Percentiles rank a stretch among this genome's conserved stretches.
phyloP scores from a whole-genome alignment of 2,797 vertebrate genomes.

The Danionella dracula region DNA sequence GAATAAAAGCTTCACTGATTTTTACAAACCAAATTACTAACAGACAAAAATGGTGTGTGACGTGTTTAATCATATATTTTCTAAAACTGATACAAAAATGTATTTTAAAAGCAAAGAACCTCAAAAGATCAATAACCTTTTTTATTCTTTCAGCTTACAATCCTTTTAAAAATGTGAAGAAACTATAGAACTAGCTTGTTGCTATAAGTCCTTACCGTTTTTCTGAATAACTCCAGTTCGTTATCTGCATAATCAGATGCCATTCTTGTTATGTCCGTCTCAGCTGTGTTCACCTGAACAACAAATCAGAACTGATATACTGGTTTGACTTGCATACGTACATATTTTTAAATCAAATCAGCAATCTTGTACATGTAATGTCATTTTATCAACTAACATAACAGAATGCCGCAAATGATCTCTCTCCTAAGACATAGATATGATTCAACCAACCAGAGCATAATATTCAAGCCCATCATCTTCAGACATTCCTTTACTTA shows the following conservation, averaged over 20 bases:
- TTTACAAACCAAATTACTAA: too few relatives aligned
- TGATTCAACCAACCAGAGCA: conserved; percentile 71
- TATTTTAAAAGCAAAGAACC: too few relatives aligned
- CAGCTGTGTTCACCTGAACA: conserved; percentile 83
- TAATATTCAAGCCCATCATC: conserved; percentile 75
- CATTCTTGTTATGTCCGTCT: conserved; percentile 87
- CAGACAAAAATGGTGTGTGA: too few relatives aligned
- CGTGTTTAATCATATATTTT: too few relatives aligned
- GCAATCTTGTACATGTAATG: background rate
- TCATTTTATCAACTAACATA: background rate
- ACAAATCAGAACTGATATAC: background rate
- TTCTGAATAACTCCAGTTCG: conserved; percentile 89
- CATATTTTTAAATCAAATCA: background rate
- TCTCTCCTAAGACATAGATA: background rate
- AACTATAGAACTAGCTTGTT: too few relatives aligned
- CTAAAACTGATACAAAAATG: too few relatives aligned
- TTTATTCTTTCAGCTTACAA: too few relatives aligned
- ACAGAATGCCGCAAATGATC: background rate
- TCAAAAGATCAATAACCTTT: too few relatives aligned
- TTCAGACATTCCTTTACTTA: conserved; percentile 83
- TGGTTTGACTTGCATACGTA: background rate
- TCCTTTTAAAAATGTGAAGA: too few relatives aligned
- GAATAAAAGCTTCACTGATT: too few relatives aligned
- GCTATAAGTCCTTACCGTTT: conserved; percentile 78
- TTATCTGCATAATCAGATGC: conserved; percentile 87